A percentile compares a stretch with the other conserved stretches of the same genome.
Conservation (phyloP, 2,797 vertebrate species). For the Hydrolagus colliei region DNA sequence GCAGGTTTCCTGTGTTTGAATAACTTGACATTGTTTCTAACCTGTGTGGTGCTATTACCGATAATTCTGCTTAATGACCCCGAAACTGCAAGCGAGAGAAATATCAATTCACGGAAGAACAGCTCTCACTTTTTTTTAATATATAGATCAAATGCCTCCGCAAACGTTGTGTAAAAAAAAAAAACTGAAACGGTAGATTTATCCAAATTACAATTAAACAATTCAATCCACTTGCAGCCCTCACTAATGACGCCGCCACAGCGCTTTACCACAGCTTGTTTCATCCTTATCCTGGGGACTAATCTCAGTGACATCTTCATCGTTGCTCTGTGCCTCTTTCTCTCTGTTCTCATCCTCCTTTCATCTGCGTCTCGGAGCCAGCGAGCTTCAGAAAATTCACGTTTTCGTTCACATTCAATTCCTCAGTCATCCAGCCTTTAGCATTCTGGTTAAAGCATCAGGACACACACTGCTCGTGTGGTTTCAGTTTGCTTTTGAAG, state of each 20-base stretch:
- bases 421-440: slow-evolving; percentile 6
- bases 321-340: background rate
- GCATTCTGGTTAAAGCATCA: background rate
- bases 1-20: background rate
- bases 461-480: background rate
- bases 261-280: background rate
- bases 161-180: too few species aligned
- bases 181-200: too few species aligned
- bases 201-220: background rate
- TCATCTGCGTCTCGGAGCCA: background rate
- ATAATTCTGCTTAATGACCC: too few species aligned
- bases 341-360: background rate
- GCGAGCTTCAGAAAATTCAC: background rate
- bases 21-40: background rate
- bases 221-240: background rate
- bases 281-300: background rate
- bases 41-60: background rate
- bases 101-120: background rate
- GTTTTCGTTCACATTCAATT: background rate
- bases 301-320: slow-evolving; percentile 5
- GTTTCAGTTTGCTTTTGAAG: background rate
- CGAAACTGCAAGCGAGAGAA: background rate
- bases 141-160: too few species aligned
- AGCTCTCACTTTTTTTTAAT: background rate
- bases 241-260: too few species aligned